These are phyloP conservation scores for Mactromeris polynyma DNA, from an alignment of 2,888 invertebrate species.

Conservation along the genomic window DNA sequence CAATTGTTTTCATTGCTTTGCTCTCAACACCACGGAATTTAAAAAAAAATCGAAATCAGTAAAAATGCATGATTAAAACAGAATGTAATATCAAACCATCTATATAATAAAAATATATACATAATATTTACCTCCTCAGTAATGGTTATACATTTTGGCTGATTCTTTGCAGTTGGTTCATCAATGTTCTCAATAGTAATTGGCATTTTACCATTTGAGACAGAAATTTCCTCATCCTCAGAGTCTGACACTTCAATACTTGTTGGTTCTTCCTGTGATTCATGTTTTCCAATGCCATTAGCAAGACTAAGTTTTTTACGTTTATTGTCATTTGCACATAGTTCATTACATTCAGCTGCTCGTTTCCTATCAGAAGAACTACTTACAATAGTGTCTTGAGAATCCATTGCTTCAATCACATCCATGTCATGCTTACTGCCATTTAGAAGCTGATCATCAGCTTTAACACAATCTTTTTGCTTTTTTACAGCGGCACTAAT, in stretches of 20 bases:
- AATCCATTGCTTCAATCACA: neutral
- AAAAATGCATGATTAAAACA: no score
- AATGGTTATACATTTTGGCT: slow-evolving; percentile 36
- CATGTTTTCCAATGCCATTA: slow-evolving; percentile 73
- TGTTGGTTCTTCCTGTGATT: slow-evolving; percentile 70
- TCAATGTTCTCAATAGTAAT: slow-evolving; percentile 49
- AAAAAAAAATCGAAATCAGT: no score
- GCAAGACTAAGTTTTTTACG: slow-evolving; percentile 72
- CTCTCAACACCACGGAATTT: no score
- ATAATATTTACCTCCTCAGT: slow-evolving; percentile 44
- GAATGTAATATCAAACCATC: neutral
- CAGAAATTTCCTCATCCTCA: slow-evolving; percentile 62
- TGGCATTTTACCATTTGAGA: slow-evolving; percentile 49
- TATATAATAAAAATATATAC: neutral
- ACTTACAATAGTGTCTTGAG: neutral
- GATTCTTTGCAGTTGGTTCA: slow-evolving; percentile 25
- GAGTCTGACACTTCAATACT: slow-evolving; percentile 71
- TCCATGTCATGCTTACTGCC: slow-evolving; percentile 10
- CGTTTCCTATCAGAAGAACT: slow-evolving; percentile 66
- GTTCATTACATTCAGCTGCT: slow-evolving; percentile 61
- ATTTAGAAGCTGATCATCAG: neutral
- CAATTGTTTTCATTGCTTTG: no score
- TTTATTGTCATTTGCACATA: slow-evolving; percentile 63
- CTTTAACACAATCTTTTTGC: neutral
- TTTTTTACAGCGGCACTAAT: neutral